Conservation (phyloP, 2,113 vertebrate genomes). For the Peromyscus leucopus region DNA sequence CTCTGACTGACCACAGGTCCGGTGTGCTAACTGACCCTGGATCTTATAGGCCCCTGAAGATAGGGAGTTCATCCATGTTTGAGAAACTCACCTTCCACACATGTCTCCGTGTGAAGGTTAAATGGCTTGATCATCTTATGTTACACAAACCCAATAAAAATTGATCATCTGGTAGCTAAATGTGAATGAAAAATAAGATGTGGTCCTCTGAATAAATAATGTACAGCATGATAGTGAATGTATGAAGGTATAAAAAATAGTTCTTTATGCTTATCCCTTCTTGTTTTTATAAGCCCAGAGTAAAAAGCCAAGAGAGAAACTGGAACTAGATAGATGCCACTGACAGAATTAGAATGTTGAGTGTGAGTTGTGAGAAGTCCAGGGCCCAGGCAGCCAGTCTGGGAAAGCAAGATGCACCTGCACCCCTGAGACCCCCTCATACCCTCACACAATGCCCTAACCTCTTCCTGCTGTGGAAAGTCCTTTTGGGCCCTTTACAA, state of each 20-base stretch:
- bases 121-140: background rate
- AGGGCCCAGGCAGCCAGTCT: background rate
- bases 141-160: background rate
- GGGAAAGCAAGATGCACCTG: background rate
- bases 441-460: background rate
- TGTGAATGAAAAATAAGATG: background rate
- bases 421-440: fast-evolving
- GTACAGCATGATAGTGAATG: background rate
- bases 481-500: background rate
- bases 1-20: background rate
- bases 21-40: background rate
- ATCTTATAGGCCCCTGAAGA: background rate
- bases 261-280: background rate
- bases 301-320: background rate
- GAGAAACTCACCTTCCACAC: background rate
- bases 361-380: background rate
- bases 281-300: background rate
- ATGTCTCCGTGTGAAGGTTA: background rate
- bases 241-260: background rate
- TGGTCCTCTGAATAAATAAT: background rate
- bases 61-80: background rate
- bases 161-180: background rate
- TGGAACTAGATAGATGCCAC: background rate
- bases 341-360: background rate
- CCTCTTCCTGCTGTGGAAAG: background rate